Evolutionary conservation across 2,113 vertebrate species (phyloP).

Genomic region (Tinamus guttatus): DNA sequence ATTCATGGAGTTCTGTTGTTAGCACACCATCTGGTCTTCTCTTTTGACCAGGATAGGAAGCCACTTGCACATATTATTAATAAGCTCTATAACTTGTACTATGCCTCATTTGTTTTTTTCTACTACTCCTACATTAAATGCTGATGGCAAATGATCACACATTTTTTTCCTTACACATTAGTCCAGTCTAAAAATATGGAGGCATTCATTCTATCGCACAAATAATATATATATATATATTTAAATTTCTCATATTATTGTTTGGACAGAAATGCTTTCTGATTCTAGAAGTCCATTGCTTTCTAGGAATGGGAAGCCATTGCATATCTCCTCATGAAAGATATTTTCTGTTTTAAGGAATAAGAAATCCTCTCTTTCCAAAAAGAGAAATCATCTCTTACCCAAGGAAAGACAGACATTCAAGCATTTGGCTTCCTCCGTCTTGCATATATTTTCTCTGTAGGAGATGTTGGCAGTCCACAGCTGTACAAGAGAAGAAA

Average conservation of each 20-base stretch:
- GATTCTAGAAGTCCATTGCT: background rate
- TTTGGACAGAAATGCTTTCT: background rate
- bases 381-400: background rate
- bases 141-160: background rate
- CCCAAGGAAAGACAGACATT: background rate
- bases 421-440: background rate
- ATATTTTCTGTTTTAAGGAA: background rate
- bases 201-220: background rate
- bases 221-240: too few relatives aligned
- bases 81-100: background rate
- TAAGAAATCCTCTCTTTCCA: background rate
- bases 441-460: background rate
- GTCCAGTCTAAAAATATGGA: background rate
- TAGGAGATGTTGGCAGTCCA: background rate
- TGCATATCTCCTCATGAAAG: background rate
- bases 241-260: background rate
- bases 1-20: too few relatives aligned
- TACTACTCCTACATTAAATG: fast-evolving
- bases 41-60: too few relatives aligned
- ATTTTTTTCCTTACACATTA: background rate
- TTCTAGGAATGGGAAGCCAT: background rate
- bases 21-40: too few relatives aligned
- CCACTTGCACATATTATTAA: too few relatives aligned
- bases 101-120: background rate
- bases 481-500: background rate